Conservation (phyloP, 64 coral and sea anemone species). For the Astreopora myriophthalma region DNA sequence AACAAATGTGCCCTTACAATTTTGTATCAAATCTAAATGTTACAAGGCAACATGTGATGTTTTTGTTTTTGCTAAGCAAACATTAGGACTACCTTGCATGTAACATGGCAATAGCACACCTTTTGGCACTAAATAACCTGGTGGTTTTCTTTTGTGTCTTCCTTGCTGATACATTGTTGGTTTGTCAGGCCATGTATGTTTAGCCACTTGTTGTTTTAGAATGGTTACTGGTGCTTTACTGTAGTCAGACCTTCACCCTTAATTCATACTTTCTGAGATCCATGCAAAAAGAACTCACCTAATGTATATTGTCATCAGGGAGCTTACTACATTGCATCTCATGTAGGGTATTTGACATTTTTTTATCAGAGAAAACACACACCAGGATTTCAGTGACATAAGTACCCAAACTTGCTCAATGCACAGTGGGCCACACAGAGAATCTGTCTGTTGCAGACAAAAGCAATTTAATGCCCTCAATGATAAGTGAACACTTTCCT, state of each 20-base stretch:
- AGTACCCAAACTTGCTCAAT: background rate
- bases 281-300: background rate
- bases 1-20: too few relatives aligned
- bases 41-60: too few relatives aligned
- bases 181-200: background rate
- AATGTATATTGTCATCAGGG: background rate
- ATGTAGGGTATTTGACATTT: background rate
- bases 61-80: background rate
- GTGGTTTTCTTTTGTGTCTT: too few relatives aligned
- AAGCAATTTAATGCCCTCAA: background rate
- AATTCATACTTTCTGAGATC: background rate
- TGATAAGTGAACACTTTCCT: background rate
- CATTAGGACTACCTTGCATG: background rate
- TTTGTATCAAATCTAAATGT: too few relatives aligned
- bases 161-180: background rate
- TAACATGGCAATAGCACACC: background rate
- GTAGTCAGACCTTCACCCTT: background rate
- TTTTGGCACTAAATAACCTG: background rate
- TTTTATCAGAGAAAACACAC: background rate
- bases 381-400: background rate
- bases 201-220: background rate
- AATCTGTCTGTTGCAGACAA: background rate
- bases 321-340: background rate
- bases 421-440: background rate
- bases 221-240: background rate